Conservation (phyloP, 2,797 vertebrate species). For the Gorsachius magnificus region DNA sequence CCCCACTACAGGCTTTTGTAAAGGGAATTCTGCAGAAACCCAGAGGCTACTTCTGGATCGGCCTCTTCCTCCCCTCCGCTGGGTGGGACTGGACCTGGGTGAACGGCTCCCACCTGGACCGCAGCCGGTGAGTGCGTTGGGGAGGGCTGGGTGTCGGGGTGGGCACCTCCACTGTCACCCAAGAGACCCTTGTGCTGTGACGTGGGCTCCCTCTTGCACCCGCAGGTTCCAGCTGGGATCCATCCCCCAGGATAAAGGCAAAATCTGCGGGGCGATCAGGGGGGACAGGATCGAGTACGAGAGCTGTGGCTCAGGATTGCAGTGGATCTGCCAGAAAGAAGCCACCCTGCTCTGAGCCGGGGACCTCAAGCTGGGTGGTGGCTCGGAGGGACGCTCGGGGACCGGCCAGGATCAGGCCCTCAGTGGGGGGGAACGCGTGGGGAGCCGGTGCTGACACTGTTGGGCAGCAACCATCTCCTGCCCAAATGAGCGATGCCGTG, state of each 20-base stretch:
- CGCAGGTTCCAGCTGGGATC: background rate
- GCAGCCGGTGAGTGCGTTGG: background rate
- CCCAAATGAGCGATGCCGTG: background rate
- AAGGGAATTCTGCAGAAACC: background rate
- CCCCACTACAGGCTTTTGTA: background rate
- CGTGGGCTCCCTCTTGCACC: background rate
- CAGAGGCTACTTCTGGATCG: background rate
- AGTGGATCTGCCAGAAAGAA: background rate
- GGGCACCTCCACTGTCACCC: background rate
- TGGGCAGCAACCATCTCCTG: too few species aligned
- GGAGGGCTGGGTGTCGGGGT: background rate
- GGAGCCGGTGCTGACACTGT: background rate
- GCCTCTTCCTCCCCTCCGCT: fast-evolving
- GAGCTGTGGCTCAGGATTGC: too few species aligned
- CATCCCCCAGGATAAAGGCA: fast-evolving
- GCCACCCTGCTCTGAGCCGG: background rate
- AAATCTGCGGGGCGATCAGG: too few species aligned
- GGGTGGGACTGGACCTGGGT: background rate
- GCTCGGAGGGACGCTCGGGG: fast-evolving
- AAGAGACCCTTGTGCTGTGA: background rate
- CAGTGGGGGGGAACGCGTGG: fast-evolving
- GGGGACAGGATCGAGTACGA: too few species aligned
- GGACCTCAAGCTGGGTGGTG: background rate
- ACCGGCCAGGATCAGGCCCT: background rate
- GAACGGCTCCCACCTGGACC: background rate